Conservation (phyloP, 2,113 vertebrate species). For the Dryoscopus gambensis region DNA sequence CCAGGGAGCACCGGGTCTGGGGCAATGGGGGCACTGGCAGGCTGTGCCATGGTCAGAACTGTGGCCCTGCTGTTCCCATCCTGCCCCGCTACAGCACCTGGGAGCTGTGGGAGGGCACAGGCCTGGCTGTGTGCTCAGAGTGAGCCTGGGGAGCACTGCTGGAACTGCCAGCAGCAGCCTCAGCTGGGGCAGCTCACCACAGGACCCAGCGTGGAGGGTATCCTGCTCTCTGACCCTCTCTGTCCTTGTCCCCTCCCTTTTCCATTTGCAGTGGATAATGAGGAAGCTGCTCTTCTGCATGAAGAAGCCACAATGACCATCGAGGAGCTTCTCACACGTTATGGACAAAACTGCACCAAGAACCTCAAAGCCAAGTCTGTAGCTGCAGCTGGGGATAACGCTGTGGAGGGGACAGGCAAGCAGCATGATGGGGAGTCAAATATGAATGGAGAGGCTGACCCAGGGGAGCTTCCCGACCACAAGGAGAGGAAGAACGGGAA, state of each 20-base stretch:
- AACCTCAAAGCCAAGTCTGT: constrained; percentile 65
- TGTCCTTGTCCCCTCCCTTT: not conserved
- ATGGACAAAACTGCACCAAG: constrained; percentile 91
- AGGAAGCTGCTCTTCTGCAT: constrained; percentile 92
- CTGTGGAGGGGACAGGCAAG: constrained; percentile 68
- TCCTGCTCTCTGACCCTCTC: constrained; percentile 5
- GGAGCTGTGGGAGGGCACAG: not conserved
- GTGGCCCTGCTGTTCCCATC: not conserved
- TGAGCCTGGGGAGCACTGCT: not conserved
- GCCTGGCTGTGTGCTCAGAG: not conserved
- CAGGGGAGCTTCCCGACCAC: constrained; percentile 65
- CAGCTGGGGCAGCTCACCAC: not conserved
- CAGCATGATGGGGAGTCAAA: constrained; percentile 68
- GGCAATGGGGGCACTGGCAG: not conserved
- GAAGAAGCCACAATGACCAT: constrained; percentile 99
- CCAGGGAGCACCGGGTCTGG: not conserved
- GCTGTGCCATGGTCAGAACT: not conserved
- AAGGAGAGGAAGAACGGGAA: constrained; percentile 73
- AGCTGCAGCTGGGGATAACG: constrained; percentile 3
- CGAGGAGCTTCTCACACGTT: constrained; percentile 93
- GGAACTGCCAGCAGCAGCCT: not conserved
- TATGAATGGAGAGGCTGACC: constrained; percentile 86
- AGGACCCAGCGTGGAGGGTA: rapidly evolving
- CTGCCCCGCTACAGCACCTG: not conserved
- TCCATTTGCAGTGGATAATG: constrained; percentile 86